A percentile compares a stretch with the other conserved stretches of the same genome.
These are phyloP conservation scores for Dynastes hyllus DNA, from an alignment of 2,888 invertebrate species.

Conservation along the genomic window DNA sequence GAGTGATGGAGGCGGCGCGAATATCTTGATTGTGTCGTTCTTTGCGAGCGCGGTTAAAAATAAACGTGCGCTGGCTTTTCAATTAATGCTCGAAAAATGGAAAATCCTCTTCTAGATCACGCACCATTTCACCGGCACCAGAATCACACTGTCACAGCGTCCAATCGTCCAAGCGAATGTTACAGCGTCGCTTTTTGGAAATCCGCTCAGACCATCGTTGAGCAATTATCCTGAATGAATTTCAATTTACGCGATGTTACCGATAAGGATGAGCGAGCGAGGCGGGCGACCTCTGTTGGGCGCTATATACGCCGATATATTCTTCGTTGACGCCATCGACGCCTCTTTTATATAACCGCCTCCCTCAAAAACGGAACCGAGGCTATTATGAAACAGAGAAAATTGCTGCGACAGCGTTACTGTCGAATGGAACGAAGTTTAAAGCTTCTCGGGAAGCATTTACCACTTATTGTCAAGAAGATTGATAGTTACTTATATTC, in stretches of 20 bases:
- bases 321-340: constrained; percentile 43
- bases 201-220: constrained; percentile 50
- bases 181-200: constrained; percentile 13
- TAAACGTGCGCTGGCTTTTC: constrained; percentile 63
- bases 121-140: constrained; percentile 58
- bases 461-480: constrained; percentile 8
- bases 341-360: constrained; percentile 46
- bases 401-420: constrained; percentile 38
- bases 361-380: constrained; percentile 44
- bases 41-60: constrained; percentile 58
- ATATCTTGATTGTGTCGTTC: constrained; percentile 41
- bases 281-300: constrained; percentile 52
- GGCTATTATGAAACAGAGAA: constrained; percentile 41
- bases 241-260: constrained; percentile 67
- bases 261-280: constrained; percentile 63
- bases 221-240: constrained; percentile 63
- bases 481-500: not conserved
- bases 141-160: constrained; percentile 66
- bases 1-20: constrained; percentile 9
- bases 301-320: constrained; percentile 56
- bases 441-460: not conserved
- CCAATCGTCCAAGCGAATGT: constrained; percentile 43
- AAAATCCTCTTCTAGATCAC: constrained; percentile 64
- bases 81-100: constrained; percentile 69
- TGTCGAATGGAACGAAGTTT: constrained; percentile 24